Base-by-base conservation (phyloP, 2,797 vertebrate genomes). In the Hapalemur alaotrensis region DNA sequence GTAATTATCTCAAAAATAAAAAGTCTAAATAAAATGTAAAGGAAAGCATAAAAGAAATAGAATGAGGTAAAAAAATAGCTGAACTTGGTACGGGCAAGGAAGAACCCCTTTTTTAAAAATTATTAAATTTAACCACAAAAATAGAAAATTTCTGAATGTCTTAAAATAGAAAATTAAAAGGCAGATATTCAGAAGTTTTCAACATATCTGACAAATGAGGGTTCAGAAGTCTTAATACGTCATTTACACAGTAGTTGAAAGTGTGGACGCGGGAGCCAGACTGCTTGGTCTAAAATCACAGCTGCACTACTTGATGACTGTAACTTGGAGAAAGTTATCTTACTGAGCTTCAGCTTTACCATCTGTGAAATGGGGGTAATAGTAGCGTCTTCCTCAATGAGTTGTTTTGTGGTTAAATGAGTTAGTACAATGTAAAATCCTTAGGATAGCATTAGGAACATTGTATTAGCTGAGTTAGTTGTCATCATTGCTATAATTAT, bases 11-110 rank as follows among this genome's bases (percentile, higher is more conserved):
- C 54, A 75, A 93, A 94, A 94, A 94, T 54, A 87, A 59, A 90
- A 81, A 65, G 22, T 35, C 38, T 81, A 95, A 89, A 76, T 54
- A 93, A 91, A 91, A 88, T 84, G n/a, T 89, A 81, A 89, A 95
- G 67, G 46, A 85, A 93, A 94, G n/a, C 25, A 89, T 38, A 89
- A 38, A 61, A 57, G 18, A 94, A 41, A 35, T 18, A 75, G 72
- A 89, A 81, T 48, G n/a, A 76, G 72, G 12, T 43, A 92, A 91
- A 88, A 88, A 65, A 93, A 41, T 8, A 82, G 65, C 48, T 89
- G 28, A 91, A 81, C 20, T 61, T 75, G 50, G 23, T 80, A 30
- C 75, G 23, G 6, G 4, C 1, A 72, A 93, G 18, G 15, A 81
- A 78, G 61, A 81, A 61, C 80, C 14, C 8, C 65, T 54, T 75